Evolutionary conservation across 2,888 invertebrate genomes (phyloP), one percentile per base, ranked within the genome.

Genomic region (Mayetiola destructor): DNA sequence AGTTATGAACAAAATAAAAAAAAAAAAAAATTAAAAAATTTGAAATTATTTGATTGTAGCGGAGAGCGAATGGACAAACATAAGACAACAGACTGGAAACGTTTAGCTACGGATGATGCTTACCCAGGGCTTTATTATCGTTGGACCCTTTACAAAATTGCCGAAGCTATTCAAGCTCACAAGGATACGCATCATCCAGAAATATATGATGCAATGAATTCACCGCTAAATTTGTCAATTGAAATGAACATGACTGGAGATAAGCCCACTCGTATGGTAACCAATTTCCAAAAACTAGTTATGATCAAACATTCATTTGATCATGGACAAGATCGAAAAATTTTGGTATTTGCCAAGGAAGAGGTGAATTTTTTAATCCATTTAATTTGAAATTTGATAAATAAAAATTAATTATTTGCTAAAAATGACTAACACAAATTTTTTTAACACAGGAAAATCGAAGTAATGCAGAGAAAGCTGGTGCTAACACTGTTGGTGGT

Each of bases 181-280:
- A 77, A 84, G 54, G 88, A 93, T 70, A 81, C 82, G 0, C 87
- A 90, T 68, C 85, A 89, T 68, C 87, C 90, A 0, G 80, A 85
- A 1, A 84, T 92, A 74, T 85, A 81, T 64, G 87, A 93, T 70
- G 72, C 76, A 36, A 86, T 88, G 0, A 76, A 84, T 68, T 83
- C 88, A 0, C 72, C 80, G 14, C 69, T 94, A 0, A 77, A 76
- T 61, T 80, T 85, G 3, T 72, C 78, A 36, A 75, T 93, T 58
- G 91, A 93, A 68, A 69, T 93, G 3, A 84, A 93, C 67, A 85
- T 93, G 85, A 76, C 42, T n/a, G 61, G 54, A 0, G 73, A 73
- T 57, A 73, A 73, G 59, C 59, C 63, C 0, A 85, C 77, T 42
- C 80, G 82, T 60, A 83, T 77, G 63, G 62, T 88, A 20, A 85